These are phyloP conservation scores for Pica pica DNA, from an alignment of 2,113 vertebrate genomes.

Conservation along the genomic window DNA sequence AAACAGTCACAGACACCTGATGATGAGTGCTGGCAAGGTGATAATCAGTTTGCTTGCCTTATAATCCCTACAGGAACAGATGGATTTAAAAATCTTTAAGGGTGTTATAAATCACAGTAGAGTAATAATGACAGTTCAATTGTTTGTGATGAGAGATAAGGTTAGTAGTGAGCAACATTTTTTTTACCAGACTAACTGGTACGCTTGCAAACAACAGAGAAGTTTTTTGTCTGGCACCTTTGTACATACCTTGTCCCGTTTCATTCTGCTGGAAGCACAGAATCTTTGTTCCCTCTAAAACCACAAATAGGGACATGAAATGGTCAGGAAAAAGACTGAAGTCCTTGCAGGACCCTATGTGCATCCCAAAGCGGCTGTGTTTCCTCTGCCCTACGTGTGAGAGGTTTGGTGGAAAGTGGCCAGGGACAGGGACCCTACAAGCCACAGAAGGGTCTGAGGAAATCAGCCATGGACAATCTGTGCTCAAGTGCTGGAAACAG, in stretches of 20 bases:
- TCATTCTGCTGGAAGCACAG: background rate
- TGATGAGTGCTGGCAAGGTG: conserved; percentile 13
- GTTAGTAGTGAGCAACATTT: background rate
- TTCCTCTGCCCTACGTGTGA: background rate
- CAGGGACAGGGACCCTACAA: accelerated
- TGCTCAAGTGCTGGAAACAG: background rate
- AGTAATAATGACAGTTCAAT: background rate
- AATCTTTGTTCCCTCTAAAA: background rate
- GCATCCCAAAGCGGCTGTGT: background rate
- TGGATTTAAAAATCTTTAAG: background rate
- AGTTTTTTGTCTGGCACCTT: background rate
- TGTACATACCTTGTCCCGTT: background rate
- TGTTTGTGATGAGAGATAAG: background rate
- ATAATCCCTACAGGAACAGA: background rate
- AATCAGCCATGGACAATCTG: background rate
- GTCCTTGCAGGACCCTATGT: background rate
- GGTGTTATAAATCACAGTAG: background rate
- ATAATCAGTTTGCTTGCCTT: conserved; percentile 30
- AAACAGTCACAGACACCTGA: conserved; percentile 5
- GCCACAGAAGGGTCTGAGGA: background rate
- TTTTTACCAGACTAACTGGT: background rate
- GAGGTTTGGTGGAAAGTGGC: background rate
- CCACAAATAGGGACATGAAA: background rate
- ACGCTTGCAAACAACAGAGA: background rate
- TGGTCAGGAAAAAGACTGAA: background rate